A percentile compares a stretch with the other conserved stretches of the same genome.
phyloP scores from a whole-genome alignment of 2,797 vertebrate species.

The Myotis planiceps region DNA sequence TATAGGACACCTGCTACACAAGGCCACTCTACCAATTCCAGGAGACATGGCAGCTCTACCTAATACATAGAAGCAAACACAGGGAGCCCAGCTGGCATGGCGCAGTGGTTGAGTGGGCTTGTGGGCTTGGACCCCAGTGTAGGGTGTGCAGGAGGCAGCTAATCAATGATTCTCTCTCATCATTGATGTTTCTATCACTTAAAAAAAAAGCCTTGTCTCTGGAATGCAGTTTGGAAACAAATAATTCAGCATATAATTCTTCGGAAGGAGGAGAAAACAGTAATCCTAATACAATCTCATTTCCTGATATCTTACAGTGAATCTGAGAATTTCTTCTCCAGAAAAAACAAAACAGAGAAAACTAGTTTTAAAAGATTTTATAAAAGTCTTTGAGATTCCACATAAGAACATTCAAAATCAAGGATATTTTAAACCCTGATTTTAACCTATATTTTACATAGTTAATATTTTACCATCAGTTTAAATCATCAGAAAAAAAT shows the following conservation, averaged over 20 bases:
- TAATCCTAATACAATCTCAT: neutral
- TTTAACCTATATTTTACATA: neutral
- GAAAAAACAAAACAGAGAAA: neutral
- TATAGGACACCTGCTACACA: too few relatives aligned
- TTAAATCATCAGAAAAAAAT: constrained; percentile 42
- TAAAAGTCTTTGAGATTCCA: neutral
- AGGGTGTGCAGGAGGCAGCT: too few relatives aligned
- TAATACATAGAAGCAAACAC: too few relatives aligned
- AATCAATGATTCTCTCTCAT: too few relatives aligned
- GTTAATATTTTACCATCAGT: constrained; percentile 31
- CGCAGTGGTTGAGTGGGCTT: too few relatives aligned
- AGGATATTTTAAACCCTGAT: neutral
- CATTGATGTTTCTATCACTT: too few relatives aligned
- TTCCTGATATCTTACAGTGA: neutral
- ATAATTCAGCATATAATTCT: neutral
- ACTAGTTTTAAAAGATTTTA: neutral
- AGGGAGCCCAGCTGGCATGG: too few relatives aligned
- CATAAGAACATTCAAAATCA: neutral
- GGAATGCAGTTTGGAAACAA: neutral
- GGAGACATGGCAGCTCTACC: too few relatives aligned
- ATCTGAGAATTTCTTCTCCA: constrained; percentile 2
- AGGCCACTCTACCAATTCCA: too few relatives aligned
- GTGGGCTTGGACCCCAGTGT: too few relatives aligned
- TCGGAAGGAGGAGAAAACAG: neutral
- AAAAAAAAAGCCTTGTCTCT: neutral